Conservation (phyloP, 2,888 invertebrate species). For the Macropis europaea region DNA sequence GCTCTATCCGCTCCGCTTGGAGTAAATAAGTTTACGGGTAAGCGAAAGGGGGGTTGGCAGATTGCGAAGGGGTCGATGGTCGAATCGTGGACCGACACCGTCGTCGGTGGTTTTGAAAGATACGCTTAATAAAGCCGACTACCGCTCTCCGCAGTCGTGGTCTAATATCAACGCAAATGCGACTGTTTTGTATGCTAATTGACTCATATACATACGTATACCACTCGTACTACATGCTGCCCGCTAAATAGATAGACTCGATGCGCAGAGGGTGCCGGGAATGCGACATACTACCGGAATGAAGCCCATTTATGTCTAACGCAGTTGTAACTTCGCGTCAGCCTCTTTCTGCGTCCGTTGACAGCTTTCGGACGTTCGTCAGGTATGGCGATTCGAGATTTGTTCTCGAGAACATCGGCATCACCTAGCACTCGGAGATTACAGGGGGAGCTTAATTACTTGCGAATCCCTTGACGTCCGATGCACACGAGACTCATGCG, state of each 20-base stretch:
- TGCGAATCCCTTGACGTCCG: no score
- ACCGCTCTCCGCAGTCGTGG: constrained; percentile 25
- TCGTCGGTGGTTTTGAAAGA: constrained; percentile 51
- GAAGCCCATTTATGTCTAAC: constrained; percentile 53
- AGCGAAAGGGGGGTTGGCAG: background rate
- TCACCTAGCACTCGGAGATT: no score
- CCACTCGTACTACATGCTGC: constrained; percentile 53
- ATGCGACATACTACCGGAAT: constrained; percentile 39
- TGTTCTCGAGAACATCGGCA: background rate
- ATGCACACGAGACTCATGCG: no score
- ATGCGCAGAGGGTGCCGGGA: constrained; percentile 37
- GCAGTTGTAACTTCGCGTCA: constrained; percentile 43
- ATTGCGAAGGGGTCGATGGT: background rate
- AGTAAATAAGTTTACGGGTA: constrained; percentile 31
- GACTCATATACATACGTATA: constrained; percentile 68
- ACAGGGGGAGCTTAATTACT: no score
- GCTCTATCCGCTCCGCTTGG: constrained; percentile 10
- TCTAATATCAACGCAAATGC: constrained; percentile 72
- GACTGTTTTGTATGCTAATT: constrained; percentile 73
- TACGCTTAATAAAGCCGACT: constrained; percentile 58
- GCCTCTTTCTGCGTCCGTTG: constrained; percentile 18
- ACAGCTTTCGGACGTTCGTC: background rate
- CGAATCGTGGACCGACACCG: constrained; percentile 10
- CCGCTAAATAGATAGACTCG: constrained; percentile 64
- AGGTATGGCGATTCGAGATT: background rate